These are phyloP conservation scores for Ophion ellenae DNA, from an alignment of 2,888 invertebrate genomes.

Conservation along the genomic window DNA sequence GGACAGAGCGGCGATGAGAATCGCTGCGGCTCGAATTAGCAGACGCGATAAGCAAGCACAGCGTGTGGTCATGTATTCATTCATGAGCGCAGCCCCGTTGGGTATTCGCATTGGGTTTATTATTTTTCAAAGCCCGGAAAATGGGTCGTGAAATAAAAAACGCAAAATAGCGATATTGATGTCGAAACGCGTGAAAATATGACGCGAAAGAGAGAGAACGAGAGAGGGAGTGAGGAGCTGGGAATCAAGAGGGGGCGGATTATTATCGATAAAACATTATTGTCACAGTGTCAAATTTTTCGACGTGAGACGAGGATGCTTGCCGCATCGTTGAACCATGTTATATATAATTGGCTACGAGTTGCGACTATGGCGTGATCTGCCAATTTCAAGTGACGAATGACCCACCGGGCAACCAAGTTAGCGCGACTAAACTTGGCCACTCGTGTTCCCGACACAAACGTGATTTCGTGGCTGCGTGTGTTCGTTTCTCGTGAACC, in stretches of 20 bases:
- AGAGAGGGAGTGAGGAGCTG: background rate
- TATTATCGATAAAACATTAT: constrained; percentile 51
- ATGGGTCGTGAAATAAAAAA: background rate
- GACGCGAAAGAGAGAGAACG: background rate
- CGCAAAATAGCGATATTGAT: background rate
- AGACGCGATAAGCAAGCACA: background rate
- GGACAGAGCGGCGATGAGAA: background rate
- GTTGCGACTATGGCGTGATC: constrained; percentile 34
- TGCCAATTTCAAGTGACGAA: constrained; percentile 62
- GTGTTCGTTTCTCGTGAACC: constrained; percentile 11
- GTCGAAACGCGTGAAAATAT: background rate
- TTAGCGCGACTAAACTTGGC: constrained; percentile 54
- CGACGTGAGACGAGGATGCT: background rate
- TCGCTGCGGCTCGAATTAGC: background rate
- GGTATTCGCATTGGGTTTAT: background rate
- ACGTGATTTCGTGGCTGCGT: constrained; percentile 24
- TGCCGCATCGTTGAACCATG: constrained; percentile 15
- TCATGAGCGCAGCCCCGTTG: background rate
- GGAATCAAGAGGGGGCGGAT: background rate
- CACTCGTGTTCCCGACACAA: constrained; percentile 9
- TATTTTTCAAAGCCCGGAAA: background rate
- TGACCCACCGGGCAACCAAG: constrained; percentile 39
- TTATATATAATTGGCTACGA: constrained; percentile 44
- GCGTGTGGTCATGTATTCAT: background rate
- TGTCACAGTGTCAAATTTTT: constrained; percentile 3